Evolutionary conservation across 2,888 invertebrate species (phyloP), one percentile per base, ranked within the genome.

Genomic region (Lypha dubia): DNA sequence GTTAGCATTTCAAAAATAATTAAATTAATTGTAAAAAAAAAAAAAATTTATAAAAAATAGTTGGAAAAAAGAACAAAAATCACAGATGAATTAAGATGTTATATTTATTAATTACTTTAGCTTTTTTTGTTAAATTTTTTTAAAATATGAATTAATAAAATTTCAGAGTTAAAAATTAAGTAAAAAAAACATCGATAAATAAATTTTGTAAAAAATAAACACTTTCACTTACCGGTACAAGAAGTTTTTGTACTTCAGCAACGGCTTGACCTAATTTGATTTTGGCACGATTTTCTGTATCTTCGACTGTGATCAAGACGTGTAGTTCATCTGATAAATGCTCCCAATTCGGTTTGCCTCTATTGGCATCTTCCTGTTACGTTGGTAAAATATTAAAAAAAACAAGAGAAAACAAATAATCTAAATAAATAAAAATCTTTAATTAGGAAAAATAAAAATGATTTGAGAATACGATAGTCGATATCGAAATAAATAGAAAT

Each of bases 301-400:
- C 99, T 93, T 99, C 99, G 35, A 99, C 99, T 88, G 99, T 99
- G 90, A 99, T 96, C 88, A 99, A 94, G 86, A 99, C 99, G 93
- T 99, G 99, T 79, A 99, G 94, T 90, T 99, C 99, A 92, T 99
- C 99, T 89, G 98, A 98, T 92, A 99, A 94, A 92, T 99, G 99
- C 93, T 99, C 99, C 99, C 99, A 99, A 94, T 99, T 99, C 87
- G 99, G 98, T 93, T 99, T 99, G 88, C 99, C 99, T 92, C 99
- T 95, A 94, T 99, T 99, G 91, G 97, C 96, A 92, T 99, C 99
- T 94, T 99, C 99, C 99, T 99, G 94, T 58, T 84, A 87, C 53
- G 6, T 28, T 49, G 74, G 15, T 3, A 60, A 79, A 67, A 32
- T n/a, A 41, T 58, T n/a, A 46, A 24, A 56, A 41, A 68, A 22